Conservation (phyloP, 2,113 vertebrate species). For the Leiothrix lutea region DNA sequence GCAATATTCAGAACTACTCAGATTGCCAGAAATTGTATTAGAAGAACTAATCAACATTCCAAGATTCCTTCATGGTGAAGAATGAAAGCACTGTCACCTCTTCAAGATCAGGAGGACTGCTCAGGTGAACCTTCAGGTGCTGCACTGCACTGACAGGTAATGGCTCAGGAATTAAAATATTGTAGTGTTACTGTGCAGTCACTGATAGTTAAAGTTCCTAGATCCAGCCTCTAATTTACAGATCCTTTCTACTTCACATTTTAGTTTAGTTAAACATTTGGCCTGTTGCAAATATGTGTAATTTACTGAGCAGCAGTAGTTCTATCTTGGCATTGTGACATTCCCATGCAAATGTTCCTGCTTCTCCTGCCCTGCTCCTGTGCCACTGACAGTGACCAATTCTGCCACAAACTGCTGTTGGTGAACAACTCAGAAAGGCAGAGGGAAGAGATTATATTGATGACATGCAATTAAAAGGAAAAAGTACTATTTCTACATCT, state of each 20-base stretch:
- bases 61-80: neutral
- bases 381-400: too few species aligned
- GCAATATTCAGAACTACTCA: neutral
- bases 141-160: neutral
- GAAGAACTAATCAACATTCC: neutral
- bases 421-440: neutral
- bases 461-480: neutral
- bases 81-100: neutral
- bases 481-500: neutral
- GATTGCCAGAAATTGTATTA: neutral
- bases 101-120: neutral
- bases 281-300: neutral
- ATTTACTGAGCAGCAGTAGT: neutral
- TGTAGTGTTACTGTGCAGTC: neutral
- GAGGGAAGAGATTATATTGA: neutral
- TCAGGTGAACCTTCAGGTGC: neutral
- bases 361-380: neutral
- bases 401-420: neutral
- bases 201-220: neutral
- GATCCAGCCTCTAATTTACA: neutral
- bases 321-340: neutral
- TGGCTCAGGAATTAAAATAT: neutral
- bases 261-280: neutral
- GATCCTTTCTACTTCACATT: neutral
- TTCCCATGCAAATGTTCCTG: accelerated